These are phyloP conservation scores for Tubiluchus corallicola DNA, from an alignment of 2,888 invertebrate species.

Conservation along the genomic window DNA sequence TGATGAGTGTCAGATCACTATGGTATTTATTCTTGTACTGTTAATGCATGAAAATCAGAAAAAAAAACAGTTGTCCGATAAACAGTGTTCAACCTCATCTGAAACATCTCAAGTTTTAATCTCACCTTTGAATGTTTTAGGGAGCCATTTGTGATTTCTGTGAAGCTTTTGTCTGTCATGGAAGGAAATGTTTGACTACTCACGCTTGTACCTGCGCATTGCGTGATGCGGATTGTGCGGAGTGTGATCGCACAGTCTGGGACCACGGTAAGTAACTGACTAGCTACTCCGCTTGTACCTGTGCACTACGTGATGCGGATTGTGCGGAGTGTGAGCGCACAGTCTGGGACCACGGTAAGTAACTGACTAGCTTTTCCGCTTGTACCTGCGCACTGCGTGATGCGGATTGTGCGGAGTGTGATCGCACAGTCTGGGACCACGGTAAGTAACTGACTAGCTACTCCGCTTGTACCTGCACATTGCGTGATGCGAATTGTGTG, in stretches of 20 bases:
- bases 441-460: slow-evolving; percentile 40
- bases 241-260: slow-evolving; percentile 86
- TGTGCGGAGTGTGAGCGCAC: too few species aligned
- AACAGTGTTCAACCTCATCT: too few species aligned
- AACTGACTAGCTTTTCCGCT: too few species aligned
- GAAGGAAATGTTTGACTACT: slow-evolving; percentile 64
- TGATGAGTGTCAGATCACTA: too few species aligned
- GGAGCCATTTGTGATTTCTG: slow-evolving; percentile 94
- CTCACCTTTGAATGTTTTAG: slow-evolving; percentile 35
- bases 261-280: slow-evolving; percentile 49
- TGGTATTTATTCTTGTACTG: too few species aligned
- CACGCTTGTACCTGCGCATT: slow-evolving; percentile 85
- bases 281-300: too few species aligned
- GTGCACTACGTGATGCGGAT: too few species aligned
- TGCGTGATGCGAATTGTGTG: slow-evolving; percentile 95
- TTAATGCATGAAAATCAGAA: too few species aligned
- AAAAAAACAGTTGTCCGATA: too few species aligned
- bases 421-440: slow-evolving; percentile 85
- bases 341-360: too few species aligned
- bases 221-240: slow-evolving; percentile 65
- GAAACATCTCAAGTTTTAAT: too few species aligned
- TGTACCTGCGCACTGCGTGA: slow-evolving; percentile 76
- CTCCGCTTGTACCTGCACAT: not conserved
- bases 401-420: slow-evolving; percentile 75
- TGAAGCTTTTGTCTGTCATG: slow-evolving; percentile 93